Evolutionary conservation across 2,797 vertebrate species (phyloP).

Genomic region (Loris lydekkerianus): DNA sequence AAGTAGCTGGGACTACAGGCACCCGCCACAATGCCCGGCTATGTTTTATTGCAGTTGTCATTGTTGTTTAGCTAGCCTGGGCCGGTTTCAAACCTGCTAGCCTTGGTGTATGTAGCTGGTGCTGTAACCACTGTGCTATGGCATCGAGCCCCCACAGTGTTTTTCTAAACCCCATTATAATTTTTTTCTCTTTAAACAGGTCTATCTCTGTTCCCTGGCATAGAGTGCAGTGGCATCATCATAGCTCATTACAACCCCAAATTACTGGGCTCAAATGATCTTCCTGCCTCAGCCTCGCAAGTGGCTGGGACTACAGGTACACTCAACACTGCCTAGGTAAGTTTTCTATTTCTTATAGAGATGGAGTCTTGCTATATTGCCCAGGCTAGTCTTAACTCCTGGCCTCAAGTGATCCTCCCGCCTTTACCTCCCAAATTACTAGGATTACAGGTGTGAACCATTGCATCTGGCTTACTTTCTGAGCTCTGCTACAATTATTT

Average conservation of each 20-base stretch:
- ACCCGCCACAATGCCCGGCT: too few species aligned
- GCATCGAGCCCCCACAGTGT: neutral
- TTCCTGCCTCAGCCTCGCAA: neutral
- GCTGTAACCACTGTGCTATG: too few species aligned
- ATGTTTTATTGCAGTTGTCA: too few species aligned
- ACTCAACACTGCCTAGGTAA: neutral
- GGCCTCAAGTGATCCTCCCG: neutral
- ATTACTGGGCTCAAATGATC: neutral
- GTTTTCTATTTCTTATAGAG: neutral
- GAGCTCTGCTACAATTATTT: conserved; percentile 32
- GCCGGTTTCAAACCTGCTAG: too few species aligned
- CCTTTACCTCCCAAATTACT: neutral
- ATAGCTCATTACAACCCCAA: neutral
- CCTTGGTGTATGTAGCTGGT: too few species aligned
- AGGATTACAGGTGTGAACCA: neutral
- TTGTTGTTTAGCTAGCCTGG: too few species aligned
- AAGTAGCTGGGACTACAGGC: too few species aligned
- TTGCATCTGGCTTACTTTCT: neutral
- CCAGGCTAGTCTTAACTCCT: neutral
- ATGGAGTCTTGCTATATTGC: neutral
- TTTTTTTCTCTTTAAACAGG: too few species aligned
- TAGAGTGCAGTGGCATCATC: neutral
- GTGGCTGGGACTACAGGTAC: neutral
- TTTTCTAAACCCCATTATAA: neutral
- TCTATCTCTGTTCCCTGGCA: too few species aligned